Evolutionary conservation across 2,888 invertebrate species (phyloP), one percentile per base, ranked within the genome.

Genomic region (Agriotes lineatus): DNA sequence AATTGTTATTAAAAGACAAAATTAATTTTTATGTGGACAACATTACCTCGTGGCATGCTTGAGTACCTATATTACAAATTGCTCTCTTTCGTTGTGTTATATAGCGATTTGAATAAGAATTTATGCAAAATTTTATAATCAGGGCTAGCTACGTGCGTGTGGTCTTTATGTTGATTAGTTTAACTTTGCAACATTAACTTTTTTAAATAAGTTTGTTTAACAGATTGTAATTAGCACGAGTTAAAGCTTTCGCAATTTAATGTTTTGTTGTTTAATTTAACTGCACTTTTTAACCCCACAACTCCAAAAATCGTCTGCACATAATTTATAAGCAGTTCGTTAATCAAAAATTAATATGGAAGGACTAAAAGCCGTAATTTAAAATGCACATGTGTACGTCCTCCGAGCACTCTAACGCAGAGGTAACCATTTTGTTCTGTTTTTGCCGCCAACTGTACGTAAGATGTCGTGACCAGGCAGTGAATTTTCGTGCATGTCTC

Each of bases 381-480:
- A 9, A n/a, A 35, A 1, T 35, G 9, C 9, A 1, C 14, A 2
- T n/a, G 4, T 2, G 4, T n/a, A 39, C n/a, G n/a, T 14, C 37
- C n/a, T 45, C n/a, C 42, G 10, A 22, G 39, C 30, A 7, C 35
- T n/a, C n/a, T 35, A 45, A 33, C 19, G 37, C 10, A 37, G 50
- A 48, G 59, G 48, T 42, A 54, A 59, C 60, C 60, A 60, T 67
- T 67, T 56, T 61, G 61, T 67, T 22, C n/a, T 5, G 48, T 16
- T 69, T 69, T 65, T 69, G 65, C 12, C 10, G 2, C n/a, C 16
- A 62, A 66, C 57, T 70, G 66, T 66, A 70, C 66, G 44, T 39
- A 77, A 77, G 77, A 76, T 82, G 77, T 82, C 82, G 82, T 83
- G 83, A 83, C 82, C 78, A 76, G 75, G 59, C 72, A 78, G 75